Conservation (phyloP, 2,888 invertebrate genomes). For the Arge pagana region DNA sequence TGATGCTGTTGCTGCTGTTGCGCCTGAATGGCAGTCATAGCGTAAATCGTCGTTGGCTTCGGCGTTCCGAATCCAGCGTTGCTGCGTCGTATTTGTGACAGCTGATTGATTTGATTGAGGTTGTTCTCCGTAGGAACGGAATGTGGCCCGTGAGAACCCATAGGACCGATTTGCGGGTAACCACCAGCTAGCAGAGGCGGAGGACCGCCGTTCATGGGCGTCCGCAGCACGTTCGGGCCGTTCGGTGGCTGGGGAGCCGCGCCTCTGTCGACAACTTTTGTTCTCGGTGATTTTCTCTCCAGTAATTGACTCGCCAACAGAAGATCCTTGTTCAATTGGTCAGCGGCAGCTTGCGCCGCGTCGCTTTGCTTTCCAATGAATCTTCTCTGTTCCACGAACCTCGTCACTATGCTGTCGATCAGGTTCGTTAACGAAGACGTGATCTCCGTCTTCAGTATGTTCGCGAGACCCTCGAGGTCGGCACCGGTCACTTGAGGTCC, state of each 20-base stretch:
- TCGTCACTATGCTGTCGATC: constrained; percentile 85
- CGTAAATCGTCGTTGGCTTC: constrained; percentile 68
- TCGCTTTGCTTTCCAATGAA: constrained; percentile 77
- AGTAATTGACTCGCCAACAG: constrained; percentile 80
- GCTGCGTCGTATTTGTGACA: constrained; percentile 70
- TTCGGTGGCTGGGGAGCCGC: constrained; percentile 58
- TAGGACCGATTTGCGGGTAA: constrained; percentile 65
- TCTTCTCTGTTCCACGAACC: constrained; percentile 82
- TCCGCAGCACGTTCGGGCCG: constrained; percentile 57
- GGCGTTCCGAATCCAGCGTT: constrained; percentile 82
- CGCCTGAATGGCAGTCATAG: constrained; percentile 58
- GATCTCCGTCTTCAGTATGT: constrained; percentile 88
- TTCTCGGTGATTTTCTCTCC: constrained; percentile 83
- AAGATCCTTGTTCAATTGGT: constrained; percentile 84
- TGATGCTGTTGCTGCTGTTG: constrained; percentile 47
- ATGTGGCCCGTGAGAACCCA: constrained; percentile 50
- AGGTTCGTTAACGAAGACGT: constrained; percentile 80
- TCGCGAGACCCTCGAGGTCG: constrained; percentile 88
- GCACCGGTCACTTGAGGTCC: constrained; percentile 71
- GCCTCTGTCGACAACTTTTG: constrained; percentile 73
- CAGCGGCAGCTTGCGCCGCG: constrained; percentile 78
- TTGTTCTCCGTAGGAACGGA: constrained; percentile 60
- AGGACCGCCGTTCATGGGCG: constrained; percentile 56
- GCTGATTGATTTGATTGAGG: constrained; percentile 63
- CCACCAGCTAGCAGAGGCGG: constrained; percentile 58